Conservation (phyloP, 2,113 vertebrate genomes). For the human (Homo sapiens) region DNA sequence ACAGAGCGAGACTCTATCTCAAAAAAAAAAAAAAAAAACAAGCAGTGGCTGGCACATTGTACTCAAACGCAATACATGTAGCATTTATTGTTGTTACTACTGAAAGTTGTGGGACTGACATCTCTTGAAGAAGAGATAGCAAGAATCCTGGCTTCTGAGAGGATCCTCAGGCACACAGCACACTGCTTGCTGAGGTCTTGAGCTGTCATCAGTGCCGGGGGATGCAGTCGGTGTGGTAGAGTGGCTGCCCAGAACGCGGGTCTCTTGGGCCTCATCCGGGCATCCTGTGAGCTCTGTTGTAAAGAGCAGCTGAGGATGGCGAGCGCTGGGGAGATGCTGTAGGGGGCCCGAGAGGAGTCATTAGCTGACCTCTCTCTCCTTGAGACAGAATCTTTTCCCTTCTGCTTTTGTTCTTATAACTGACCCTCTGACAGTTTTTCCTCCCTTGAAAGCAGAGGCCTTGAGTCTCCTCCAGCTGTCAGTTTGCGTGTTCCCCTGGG, state of each 20-base stretch:
- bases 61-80: rapidly evolving
- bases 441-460: neutral
- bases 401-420: neutral
- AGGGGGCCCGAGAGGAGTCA: neutral
- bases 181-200: neutral
- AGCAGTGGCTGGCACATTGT: rapidly evolving
- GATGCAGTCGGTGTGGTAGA: neutral
- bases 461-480: neutral
- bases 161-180: neutral
- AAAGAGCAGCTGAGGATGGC: neutral
- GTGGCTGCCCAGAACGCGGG: neutral
- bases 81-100: neutral
- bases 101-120: too few species aligned
- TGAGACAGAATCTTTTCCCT: neutral
- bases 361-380: neutral
- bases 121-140: neutral
- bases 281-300: neutral
- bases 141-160: neutral
- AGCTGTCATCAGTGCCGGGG: neutral
- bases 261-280: neutral
- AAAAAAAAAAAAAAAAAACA: too few species aligned
- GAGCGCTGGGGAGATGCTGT: neutral
- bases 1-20: too few species aligned
- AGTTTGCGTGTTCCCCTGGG: neutral
- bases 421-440: neutral